Conservation (phyloP, 1,140 invertebrate genomes). For the Linepithema humile region DNA sequence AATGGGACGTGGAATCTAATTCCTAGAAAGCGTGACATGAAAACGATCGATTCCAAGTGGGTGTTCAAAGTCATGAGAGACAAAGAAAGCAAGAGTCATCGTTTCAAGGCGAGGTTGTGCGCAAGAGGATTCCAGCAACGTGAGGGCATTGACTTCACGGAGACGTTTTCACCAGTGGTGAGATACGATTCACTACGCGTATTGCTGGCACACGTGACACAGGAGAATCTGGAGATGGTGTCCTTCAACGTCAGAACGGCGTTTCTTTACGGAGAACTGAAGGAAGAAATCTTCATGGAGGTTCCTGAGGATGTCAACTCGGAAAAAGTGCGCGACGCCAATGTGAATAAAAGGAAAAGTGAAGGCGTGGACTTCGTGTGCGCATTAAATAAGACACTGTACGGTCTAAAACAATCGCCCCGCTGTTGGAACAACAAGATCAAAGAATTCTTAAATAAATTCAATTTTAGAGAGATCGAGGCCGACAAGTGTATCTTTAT, state of each 20-base stretch:
- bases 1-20: background rate
- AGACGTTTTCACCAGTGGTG: slow-evolving; percentile 63
- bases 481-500: slow-evolving; percentile 58
- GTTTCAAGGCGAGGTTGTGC: slow-evolving; percentile 53
- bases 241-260: slow-evolving; percentile 39
- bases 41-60: slow-evolving; percentile 1
- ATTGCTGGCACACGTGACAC: background rate
- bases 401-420: slow-evolving; percentile 82
- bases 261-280: slow-evolving; percentile 22
- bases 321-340: too few species aligned
- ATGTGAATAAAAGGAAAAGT: too few species aligned
- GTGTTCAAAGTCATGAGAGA: background rate
- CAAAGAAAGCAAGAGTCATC: background rate
- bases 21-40: background rate
- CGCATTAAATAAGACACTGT: slow-evolving; percentile 75
- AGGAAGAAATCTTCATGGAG: slow-evolving; percentile 47
- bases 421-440: slow-evolving; percentile 78
- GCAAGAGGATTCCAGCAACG: slow-evolving; percentile 66
- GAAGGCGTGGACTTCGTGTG: too few species aligned
- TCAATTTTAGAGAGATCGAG: slow-evolving; percentile 30
- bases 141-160: slow-evolving; percentile 66
- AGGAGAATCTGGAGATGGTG: background rate
- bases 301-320: slow-evolving; percentile 63
- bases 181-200: slow-evolving; percentile 48
- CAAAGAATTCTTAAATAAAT: slow-evolving; percentile 23